Evolutionary conservation across 2,888 invertebrate species (phyloP), one percentile per base, ranked within the genome.

Genomic region (Conchocele bisecta): DNA sequence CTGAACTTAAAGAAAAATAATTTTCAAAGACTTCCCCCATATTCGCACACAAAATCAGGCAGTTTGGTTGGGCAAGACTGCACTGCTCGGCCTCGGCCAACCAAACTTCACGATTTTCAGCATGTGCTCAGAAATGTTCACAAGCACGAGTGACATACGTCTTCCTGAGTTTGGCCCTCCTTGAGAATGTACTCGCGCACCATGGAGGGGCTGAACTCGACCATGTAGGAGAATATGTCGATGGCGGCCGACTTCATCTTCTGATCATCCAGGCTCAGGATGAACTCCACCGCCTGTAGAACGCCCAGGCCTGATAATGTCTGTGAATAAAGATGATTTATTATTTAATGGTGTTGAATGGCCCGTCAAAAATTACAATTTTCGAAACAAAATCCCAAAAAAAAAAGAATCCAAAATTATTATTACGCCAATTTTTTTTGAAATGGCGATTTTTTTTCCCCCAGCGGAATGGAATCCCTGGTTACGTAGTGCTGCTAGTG

Each of bases 201-300:
- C 90, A 98, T 96, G 85, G 98, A 96, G 76, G 99, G 98, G 87
- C 97, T 98, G 93, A 96, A 98, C 92, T 99, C 99, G 77, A 99
- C 98, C 91, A 99, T 97, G 89, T 97, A 98, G 58, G 98, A 97
- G 86, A 99, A 94, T 91, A 99, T 98, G 92, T 99, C 99, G 91
- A 99, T 97, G 89, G 98, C 98, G 82, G 98, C 97, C 88, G 96
- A 95, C 93, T 98, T 98, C 60, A 98, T 98, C 92, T 95, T 95
- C 88, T 95, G 94, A 92, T 99, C 98, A 90, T 97, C 96, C 93
- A 96, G 95, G 81, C 96, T 89, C 89, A 91, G 80, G 41, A 91
- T 88, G 51, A 88, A 86, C 83, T 91, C 91, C 60, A 91, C 82
- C 42, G 90, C 89, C 68, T 87, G 84, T 66, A 91, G 77, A 41